A percentile compares a stretch with the other conserved stretches of the same genome.
phyloP scores from a whole-genome alignment of 2,113 vertebrate species.

The Brachyhypopomus occidentalis region DNA sequence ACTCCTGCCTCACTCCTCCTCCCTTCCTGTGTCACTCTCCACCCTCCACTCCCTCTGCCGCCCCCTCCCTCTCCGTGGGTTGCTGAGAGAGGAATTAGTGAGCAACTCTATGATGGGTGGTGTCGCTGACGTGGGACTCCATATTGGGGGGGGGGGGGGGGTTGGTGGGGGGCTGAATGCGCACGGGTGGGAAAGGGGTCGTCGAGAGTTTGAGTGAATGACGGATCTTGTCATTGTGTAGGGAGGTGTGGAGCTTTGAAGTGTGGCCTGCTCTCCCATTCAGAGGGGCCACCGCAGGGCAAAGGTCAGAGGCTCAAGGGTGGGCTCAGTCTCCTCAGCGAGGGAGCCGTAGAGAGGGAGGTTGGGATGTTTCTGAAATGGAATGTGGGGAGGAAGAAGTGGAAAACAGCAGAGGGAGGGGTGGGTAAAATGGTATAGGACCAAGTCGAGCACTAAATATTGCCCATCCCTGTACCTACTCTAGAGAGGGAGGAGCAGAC shows the following conservation, averaged over 20 bases:
- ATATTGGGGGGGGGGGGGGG: slow-evolving; percentile 12
- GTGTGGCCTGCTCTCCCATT: slow-evolving; percentile 39
- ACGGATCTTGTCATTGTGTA: slow-evolving; percentile 42
- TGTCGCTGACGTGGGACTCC: slow-evolving; percentile 48
- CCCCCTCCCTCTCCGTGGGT: slow-evolving; percentile 34
- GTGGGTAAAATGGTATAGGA: slow-evolving; percentile 14
- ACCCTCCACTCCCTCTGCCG: not conserved
- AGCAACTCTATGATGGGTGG: slow-evolving; percentile 50
- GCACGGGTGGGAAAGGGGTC: not conserved
- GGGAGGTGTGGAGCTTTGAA: slow-evolving; percentile 52
- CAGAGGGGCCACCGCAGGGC: slow-evolving; percentile 38
- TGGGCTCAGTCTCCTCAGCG: slow-evolving; percentile 50
- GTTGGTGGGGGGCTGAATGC: not conserved
- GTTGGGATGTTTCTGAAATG: slow-evolving; percentile 36
- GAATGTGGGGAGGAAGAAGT: slow-evolving; percentile 8
- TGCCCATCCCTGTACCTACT: not conserved
- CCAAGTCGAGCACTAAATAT: not conserved
- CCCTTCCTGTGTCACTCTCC: not conserved
- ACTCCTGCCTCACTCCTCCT: not conserved
- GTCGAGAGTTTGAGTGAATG: slow-evolving; percentile 21
- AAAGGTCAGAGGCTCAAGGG: slow-evolving; percentile 54
- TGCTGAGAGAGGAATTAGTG: slow-evolving; percentile 54
- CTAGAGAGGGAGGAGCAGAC: not conserved
- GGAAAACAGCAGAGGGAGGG: slow-evolving; percentile 10
- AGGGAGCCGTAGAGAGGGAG: slow-evolving; percentile 38